phyloP scores from a whole-genome alignment of 2,797 vertebrate species.

The Clangula hyemalis region DNA sequence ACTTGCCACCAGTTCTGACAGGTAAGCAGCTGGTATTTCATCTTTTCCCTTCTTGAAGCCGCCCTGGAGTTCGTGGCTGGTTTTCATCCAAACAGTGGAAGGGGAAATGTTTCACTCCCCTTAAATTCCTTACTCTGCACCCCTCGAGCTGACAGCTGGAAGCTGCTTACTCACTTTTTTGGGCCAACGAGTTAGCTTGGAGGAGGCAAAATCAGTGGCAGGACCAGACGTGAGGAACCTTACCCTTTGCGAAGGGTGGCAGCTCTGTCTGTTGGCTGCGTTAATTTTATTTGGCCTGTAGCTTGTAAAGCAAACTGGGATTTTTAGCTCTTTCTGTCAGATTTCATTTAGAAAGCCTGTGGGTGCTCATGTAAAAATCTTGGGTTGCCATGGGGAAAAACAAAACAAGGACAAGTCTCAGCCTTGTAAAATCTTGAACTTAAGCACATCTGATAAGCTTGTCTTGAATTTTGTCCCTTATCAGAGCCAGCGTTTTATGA shows the following conservation, averaged over 20 bases:
- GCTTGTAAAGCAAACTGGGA: background rate
- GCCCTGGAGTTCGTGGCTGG: background rate
- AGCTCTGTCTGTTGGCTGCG: background rate
- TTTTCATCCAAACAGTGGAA: background rate
- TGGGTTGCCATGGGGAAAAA: background rate
- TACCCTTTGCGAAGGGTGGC: background rate
- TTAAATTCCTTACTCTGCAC: background rate
- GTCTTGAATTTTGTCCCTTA: background rate
- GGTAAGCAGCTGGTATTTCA: background rate
- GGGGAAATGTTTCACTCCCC: background rate
- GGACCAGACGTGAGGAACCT: background rate
- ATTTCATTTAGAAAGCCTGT: background rate
- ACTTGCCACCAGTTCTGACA: background rate
- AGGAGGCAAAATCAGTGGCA: background rate
- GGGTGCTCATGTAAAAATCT: background rate
- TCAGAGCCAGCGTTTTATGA: background rate
- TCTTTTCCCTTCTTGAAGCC: fast-evolving
- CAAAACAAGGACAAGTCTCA: background rate
- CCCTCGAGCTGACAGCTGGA: background rate
- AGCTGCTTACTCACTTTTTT: background rate
- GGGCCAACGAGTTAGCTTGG: background rate
- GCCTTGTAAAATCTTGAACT: background rate
- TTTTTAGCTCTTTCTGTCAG: background rate
- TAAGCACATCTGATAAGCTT: fast-evolving
- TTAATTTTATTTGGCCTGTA: background rate